Base-by-base conservation (phyloP, 92 coral and sea anemone genomes). In the Palythoa grandis region DNA sequence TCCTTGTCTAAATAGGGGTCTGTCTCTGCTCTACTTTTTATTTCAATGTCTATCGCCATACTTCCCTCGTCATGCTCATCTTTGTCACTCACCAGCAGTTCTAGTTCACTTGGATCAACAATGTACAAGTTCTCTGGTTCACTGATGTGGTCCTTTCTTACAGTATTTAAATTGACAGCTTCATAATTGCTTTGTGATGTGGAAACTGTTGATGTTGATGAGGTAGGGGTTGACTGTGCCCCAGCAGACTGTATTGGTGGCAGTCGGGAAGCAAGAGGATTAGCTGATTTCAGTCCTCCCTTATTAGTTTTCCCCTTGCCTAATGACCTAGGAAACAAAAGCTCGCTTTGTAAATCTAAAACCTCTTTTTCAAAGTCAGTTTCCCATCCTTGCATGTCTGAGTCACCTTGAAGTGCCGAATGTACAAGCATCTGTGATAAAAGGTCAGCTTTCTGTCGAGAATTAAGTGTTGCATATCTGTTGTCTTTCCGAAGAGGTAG, bases 201-300 rank as follows among this genome's bases (percentile, higher is more conserved):
- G 14, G 71, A 60, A 35, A 40, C 70, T 20, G 74, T 25, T 6
- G 85, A 80, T 43, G 20, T 11, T 5, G 47, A 3, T 67, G 66
- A 63, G 9, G 72, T 74, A 16, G 92, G 89, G 25, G 98, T 76
- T 8, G 88, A n/a, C 7, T 91, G 92, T n/a, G 88, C 92, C 23
- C 93, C 93, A 37, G 97, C 98, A 29, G 98, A 94, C 75, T 94
- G 95, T 37, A 94, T 94, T 20, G 98, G 98, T 54, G 98, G 98
- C 10, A 94, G 77, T 3, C 95, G 92, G 4, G 98, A 91, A 69
- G 93, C 87, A 37, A 92, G 87, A 35, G 95, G 86, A 11, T 35
- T 67, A 15, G 93, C 93, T 58, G 92, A 92, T 77, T 91, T 90
- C 38, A 91, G 83, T 17, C 92, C 90, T 17, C 92, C 93, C 58